Conservation (phyloP, 2,797 vertebrate species). For the Toxotes lorentzi region DNA sequence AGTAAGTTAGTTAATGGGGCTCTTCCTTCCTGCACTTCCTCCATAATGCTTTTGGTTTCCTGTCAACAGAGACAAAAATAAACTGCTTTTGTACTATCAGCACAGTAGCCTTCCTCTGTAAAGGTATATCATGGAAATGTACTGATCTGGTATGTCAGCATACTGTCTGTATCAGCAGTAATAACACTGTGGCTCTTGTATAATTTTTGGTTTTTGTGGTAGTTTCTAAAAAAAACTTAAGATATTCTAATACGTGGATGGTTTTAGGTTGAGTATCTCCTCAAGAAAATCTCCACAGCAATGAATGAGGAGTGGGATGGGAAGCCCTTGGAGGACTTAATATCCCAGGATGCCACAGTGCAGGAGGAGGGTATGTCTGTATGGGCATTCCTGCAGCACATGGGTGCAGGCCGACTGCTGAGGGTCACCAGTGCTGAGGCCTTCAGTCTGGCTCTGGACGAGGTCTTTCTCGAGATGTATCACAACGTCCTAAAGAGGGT, state of each 20-base stretch:
- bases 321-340: conserved; percentile 78
- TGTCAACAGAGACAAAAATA: conserved; percentile 67
- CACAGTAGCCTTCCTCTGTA: conserved; percentile 21
- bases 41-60: conserved; percentile 73
- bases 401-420: conserved; percentile 77
- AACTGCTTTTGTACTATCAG: conserved; percentile 42
- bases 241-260: conserved; percentile 12
- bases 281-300: conserved; percentile 85
- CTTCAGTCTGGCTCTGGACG: conserved; percentile 85
- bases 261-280: conserved; percentile 85
- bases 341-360: conserved; percentile 73
- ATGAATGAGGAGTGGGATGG: conserved; percentile 87
- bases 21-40: conserved; percentile 78
- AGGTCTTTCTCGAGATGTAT: conserved; percentile 89
- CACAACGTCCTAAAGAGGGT: conserved; percentile 88
- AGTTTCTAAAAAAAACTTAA: not conserved
- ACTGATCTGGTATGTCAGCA: not conserved
- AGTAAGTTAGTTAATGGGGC: conserved; percentile 69
- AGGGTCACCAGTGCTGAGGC: conserved; percentile 78
- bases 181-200: rapidly evolving
- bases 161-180: not conserved
- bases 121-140: not conserved
- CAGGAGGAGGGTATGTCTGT: conserved; percentile 81
- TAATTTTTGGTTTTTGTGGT: not conserved
- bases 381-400: conserved; percentile 85